Conservation (phyloP, 2,888 invertebrate species). For the Portevinia maculata region DNA sequence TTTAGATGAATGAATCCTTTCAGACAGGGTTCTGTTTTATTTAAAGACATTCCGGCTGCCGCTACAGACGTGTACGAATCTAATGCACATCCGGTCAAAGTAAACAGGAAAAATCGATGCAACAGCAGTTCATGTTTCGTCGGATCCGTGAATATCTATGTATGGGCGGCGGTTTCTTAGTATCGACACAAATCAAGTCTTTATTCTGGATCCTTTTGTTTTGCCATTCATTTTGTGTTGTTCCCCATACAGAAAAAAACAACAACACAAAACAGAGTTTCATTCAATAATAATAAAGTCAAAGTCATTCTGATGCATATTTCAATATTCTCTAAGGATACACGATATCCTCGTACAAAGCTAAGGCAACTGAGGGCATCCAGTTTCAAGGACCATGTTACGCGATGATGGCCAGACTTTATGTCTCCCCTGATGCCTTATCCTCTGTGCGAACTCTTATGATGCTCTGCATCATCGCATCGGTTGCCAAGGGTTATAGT, state of each 20-base stretch:
- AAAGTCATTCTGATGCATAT: conserved; percentile 40
- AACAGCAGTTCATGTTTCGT: neutral
- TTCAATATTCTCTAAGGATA: conserved; percentile 25
- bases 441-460: conserved; percentile 37
- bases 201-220: conserved; percentile 20
- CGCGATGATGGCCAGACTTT: conserved; percentile 61
- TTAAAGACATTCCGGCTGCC: conserved; percentile 15
- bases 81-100: conserved; percentile 36
- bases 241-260: no score
- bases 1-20: conserved; percentile 48
- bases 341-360: neutral
- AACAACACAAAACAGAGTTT: conserved; percentile 1
- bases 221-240: no score
- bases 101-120: conserved; percentile 31
- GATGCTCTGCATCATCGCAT: conserved; percentile 16
- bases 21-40: conserved; percentile 34
- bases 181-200: conserved; percentile 42
- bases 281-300: conserved; percentile 55
- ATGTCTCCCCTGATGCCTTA: conserved; percentile 61
- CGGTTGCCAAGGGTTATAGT: neutral
- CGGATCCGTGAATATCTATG: neutral
- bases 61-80: conserved; percentile 8
- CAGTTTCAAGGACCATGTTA: conserved; percentile 45
- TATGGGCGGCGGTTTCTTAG: neutral
- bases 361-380: neutral